Conservation (phyloP, 2,113 vertebrate genomes). For the Pteronura brasiliensis region DNA sequence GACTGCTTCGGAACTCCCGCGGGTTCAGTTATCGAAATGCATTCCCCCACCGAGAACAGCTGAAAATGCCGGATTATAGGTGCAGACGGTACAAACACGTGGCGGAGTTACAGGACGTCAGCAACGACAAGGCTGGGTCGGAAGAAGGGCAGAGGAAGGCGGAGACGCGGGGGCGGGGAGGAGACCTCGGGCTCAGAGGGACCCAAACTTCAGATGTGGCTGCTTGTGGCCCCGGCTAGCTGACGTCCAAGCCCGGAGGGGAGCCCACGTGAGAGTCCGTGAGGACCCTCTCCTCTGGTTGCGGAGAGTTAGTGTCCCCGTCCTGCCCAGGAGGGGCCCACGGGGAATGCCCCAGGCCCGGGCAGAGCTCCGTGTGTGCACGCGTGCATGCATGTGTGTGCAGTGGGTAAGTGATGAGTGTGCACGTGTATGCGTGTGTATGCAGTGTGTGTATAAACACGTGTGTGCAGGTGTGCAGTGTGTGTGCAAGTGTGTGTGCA, state of each 20-base stretch:
- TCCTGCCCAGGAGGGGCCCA: background rate
- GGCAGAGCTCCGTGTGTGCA: background rate
- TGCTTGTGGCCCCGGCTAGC: no score
- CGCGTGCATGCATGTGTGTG: accelerated
- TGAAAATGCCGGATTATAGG: background rate
- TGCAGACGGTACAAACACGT: background rate
- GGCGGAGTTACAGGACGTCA: no score
- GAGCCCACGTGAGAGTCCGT: background rate
- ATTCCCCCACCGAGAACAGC: background rate
- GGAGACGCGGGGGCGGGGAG: background rate
- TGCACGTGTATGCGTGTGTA: background rate
- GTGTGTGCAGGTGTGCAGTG: no score
- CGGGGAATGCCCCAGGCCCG: background rate
- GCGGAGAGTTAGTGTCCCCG: background rate
- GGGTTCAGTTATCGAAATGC: background rate
- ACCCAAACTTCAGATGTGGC: background rate
- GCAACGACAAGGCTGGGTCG: no score
- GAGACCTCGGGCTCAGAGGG: background rate
- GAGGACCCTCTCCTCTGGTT: background rate
- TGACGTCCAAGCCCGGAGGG: background rate
- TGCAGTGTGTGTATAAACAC: background rate
- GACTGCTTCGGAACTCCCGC: background rate
- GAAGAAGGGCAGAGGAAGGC: background rate
- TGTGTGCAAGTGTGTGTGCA: no score
- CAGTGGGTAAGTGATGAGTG: accelerated